Evolutionary conservation across 64 coral and sea anemone species (phyloP).

Genomic region (Montipora cactus): DNA sequence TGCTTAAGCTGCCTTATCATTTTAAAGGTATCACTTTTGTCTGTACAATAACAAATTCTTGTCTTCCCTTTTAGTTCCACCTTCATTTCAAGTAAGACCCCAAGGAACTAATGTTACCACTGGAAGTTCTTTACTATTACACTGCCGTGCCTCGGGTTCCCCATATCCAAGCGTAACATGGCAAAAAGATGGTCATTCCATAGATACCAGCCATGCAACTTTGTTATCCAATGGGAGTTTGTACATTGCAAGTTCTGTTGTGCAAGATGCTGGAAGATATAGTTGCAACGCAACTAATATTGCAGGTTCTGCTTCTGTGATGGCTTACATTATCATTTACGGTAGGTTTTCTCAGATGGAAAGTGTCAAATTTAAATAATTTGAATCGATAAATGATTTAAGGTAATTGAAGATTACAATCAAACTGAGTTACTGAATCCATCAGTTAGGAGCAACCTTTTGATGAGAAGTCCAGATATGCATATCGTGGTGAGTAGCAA

Average conservation of each 20-base stretch:
- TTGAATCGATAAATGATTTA: neutral
- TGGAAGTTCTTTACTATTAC: conserved; percentile 53
- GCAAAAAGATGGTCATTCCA: conserved; percentile 66
- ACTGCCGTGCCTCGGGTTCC: conserved; percentile 74
- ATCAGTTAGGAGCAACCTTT: no score
- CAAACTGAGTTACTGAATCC: neutral
- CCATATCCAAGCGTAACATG: conserved; percentile 75
- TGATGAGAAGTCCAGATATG: no score
- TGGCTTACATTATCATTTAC: conserved; percentile 68
- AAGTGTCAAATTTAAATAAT: neutral
- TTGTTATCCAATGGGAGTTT: conserved; percentile 75
- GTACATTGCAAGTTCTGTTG: conserved; percentile 51
- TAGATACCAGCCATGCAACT: conserved; percentile 68
- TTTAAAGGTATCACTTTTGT: neutral
- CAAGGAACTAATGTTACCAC: conserved; percentile 63
- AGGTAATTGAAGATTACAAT: neutral
- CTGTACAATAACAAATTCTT: neutral
- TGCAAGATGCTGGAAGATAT: conserved; percentile 77
- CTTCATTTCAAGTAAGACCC: conserved; percentile 68
- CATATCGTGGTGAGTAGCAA: no score
- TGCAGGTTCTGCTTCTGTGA: conserved; percentile 47
- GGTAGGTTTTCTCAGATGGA: conserved; percentile 33
- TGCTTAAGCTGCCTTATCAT: no score
- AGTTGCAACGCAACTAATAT: conserved; percentile 78
- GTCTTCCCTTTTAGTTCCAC: conserved; percentile 72